Evolutionary conservation across 2,888 invertebrate genomes (phyloP), one percentile per base, ranked within the genome.

Genomic region (Stictocephala bisonia): DNA sequence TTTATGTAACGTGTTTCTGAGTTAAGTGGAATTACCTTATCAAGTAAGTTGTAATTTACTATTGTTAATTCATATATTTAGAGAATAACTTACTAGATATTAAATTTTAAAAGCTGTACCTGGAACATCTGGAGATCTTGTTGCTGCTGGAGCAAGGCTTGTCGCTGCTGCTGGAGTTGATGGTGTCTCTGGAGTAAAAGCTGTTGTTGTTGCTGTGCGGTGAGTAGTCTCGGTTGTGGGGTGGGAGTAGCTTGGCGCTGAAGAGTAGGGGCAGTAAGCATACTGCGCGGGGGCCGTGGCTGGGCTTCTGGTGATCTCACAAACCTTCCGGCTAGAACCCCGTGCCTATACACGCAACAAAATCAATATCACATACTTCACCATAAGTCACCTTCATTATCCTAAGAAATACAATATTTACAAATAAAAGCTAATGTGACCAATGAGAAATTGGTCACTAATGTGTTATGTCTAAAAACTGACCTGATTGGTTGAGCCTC

Each of bases 101-200:
- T n/a, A n/a, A n/a, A n/a, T n/a, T n/a, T n/a, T n/a, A n/a, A n/a
- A n/a, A n/a, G n/a, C n/a, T n/a, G n/a, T n/a, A n/a, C n/a, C n/a
- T n/a, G n/a, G n/a, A n/a, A n/a, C n/a, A n/a, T n/a, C n/a, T n/a
- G n/a, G n/a, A n/a, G n/a, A 69, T 76, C 71, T 56, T 78, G 78
- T 53, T 76, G 78, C 56, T 77, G 77, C 15, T 74, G 73, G 48
- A 73, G 64, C 24, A 76, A 71, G 7, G 74, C 77, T 66, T 79
- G 77, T 18, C 75, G 68, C 27, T 76, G 78, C 67, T 72, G 70
- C 1, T 72, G 70, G 75, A 83, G 75, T 73, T 84, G 83, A 66
- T 84, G 82, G 74, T 84, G 84, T 71, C 84, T 84, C 73, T 83
- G 82, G 11, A 81, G 79, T 18, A 81, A 70, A 26, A 84, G 83